Evolutionary conservation across 2,888 invertebrate species (phyloP).

Genomic region (Steinernema hermaphroditum): DNA sequence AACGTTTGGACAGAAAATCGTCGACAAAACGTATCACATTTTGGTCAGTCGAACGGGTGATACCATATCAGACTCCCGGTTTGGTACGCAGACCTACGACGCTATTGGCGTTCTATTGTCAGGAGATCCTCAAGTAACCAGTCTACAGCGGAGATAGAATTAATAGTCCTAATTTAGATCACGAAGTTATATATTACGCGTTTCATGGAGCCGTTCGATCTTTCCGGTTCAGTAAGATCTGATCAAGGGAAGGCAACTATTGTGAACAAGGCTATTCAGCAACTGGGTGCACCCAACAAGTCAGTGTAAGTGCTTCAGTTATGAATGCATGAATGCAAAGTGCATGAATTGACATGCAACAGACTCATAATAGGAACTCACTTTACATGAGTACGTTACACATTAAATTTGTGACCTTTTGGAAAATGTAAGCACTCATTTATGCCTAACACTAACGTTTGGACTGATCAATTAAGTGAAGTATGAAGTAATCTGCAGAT

Average conservation of each 20-base stretch:
- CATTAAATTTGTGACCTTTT: no score
- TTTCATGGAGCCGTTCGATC: conserved; percentile 45
- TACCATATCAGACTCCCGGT: conserved; percentile 42
- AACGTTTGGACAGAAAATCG: conserved; percentile 36
- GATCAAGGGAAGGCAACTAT: conserved; percentile 47
- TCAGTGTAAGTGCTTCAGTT: conserved; percentile 23
- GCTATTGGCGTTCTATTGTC: conserved; percentile 34
- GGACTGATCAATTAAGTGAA: no score
- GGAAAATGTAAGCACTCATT: no score
- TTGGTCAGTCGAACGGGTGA: conserved; percentile 46
- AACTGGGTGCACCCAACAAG: conserved; percentile 30
- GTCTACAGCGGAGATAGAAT: no score
- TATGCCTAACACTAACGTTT: no score
- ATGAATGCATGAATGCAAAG: background rate
- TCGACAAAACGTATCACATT: conserved; percentile 37
- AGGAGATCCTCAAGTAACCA: conserved; percentile 35
- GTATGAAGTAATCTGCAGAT: no score
- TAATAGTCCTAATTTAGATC: no score
- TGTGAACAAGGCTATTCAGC: conserved; percentile 36
- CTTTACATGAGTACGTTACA: no score
- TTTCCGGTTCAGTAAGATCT: conserved; percentile 35
- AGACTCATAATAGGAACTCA: no score
- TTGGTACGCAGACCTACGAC: conserved; percentile 34
- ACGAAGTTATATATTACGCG: conserved; percentile 36
- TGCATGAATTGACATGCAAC: no score